phyloP scores from a whole-genome alignment of 1,140 invertebrate species.

The Oryzaephilus surinamensis region DNA sequence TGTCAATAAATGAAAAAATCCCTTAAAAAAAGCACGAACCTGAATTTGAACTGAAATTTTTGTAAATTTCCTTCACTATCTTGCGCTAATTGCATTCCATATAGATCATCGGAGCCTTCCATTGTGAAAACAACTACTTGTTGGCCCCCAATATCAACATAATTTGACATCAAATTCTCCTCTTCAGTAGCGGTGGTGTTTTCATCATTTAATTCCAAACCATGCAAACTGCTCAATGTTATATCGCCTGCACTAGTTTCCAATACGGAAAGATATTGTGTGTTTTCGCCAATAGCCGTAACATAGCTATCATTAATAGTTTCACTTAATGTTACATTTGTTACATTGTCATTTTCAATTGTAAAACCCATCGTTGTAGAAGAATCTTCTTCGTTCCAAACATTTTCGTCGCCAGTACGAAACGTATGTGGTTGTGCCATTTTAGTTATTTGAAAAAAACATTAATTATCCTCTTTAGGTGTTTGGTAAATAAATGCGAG shows the following conservation, averaged over 20 bases:
- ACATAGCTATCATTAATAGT: slow-evolving; percentile 23
- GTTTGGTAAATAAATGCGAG: too few relatives aligned
- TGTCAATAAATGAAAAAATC: neutral
- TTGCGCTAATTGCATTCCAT: slow-evolving; percentile 25
- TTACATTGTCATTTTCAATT: too few relatives aligned
- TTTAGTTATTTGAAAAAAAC: too few relatives aligned
- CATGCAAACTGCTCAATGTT: slow-evolving; percentile 21
- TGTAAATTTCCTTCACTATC: slow-evolving; percentile 28
- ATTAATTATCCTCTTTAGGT: too few relatives aligned
- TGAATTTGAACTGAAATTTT: slow-evolving; percentile 29
- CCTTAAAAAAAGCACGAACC: slow-evolving; percentile 16
- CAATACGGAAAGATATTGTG: slow-evolving; percentile 27
- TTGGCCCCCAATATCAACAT: slow-evolving; percentile 7
- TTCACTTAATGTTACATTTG: slow-evolving; percentile 15
- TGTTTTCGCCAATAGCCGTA: slow-evolving; percentile 20
- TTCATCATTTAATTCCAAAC: slow-evolving; percentile 16
- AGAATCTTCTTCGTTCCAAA: too few relatives aligned
- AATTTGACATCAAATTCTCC: neutral
- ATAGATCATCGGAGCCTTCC: slow-evolving; percentile 28
- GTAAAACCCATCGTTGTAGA: too few relatives aligned
- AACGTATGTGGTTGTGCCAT: too few relatives aligned
- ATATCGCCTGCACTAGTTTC: slow-evolving; percentile 16
- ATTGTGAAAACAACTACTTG: slow-evolving; percentile 26
- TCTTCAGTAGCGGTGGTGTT: slow-evolving; percentile 2
- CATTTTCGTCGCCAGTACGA: too few relatives aligned